Evolutionary conservation across 1,140 invertebrate species (phyloP).

Genomic region (Platyscapa corneri): DNA sequence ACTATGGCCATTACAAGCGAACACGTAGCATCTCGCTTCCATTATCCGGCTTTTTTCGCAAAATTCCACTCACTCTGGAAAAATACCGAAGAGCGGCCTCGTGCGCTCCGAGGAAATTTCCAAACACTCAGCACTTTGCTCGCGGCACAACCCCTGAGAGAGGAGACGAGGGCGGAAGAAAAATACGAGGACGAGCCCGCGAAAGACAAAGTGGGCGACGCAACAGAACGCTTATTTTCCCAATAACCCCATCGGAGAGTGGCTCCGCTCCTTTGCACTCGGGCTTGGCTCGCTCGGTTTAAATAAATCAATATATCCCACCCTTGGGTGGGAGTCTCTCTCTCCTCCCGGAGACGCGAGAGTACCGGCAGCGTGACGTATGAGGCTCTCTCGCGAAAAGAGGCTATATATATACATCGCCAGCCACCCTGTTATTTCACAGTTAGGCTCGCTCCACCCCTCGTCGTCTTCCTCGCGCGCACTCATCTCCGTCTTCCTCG

Average conservation of each 20-base stretch:
- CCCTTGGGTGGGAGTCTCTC: slow-evolving; percentile 49
- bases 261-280: slow-evolving; percentile 52
- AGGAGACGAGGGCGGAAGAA: background rate
- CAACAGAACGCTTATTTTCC: slow-evolving; percentile 57
- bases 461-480: slow-evolving; percentile 59
- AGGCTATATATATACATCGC: slow-evolving; percentile 36
- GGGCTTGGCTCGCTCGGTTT: slow-evolving; percentile 56
- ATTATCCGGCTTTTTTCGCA: background rate
- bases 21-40: background rate
- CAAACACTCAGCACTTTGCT: slow-evolving; percentile 37
- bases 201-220: slow-evolving; percentile 45
- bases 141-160: background rate
- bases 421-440: slow-evolving; percentile 72
- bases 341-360: slow-evolving; percentile 32
- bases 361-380: slow-evolving; percentile 68
- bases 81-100: background rate
- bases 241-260: slow-evolving; percentile 68
- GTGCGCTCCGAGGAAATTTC: background rate
- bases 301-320: slow-evolving; percentile 74
- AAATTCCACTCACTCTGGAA: background rate
- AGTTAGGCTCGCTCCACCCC: slow-evolving; percentile 69
- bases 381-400: slow-evolving; percentile 63
- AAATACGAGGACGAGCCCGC: background rate
- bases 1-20: background rate
- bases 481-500: slow-evolving; percentile 48